phyloP scores from a whole-genome alignment of 2,113 vertebrate species.

The Spilogale gracilis region DNA sequence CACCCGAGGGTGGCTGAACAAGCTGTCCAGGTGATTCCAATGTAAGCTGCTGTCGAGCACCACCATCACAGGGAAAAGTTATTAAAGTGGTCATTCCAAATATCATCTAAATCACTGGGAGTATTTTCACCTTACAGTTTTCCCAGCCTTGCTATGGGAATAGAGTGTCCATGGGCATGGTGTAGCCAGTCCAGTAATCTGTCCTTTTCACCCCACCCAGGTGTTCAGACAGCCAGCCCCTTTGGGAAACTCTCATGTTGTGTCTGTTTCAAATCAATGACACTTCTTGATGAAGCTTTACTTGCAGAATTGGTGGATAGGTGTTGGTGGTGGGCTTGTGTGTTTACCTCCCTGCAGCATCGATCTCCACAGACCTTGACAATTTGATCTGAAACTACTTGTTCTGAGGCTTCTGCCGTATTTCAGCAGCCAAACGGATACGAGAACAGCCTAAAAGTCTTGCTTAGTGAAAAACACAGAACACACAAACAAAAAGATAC shows the following conservation, averaged over 20 bases:
- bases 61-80: neutral
- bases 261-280: conserved; percentile 22
- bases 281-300: neutral
- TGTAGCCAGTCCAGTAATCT: neutral
- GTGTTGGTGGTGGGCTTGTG: neutral
- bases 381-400: conserved; percentile 16
- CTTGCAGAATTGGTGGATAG: neutral
- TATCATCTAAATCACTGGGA: neutral
- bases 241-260: neutral
- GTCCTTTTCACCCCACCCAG: neutral
- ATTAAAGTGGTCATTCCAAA: neutral
- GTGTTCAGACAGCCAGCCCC: neutral
- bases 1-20: neutral
- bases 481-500: neutral
- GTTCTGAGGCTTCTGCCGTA: neutral
- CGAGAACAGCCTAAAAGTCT: neutral
- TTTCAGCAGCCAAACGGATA: conserved; percentile 20
- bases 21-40: neutral
- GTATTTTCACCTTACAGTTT: neutral
- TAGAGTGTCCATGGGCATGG: neutral
- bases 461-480: neutral
- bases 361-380: neutral
- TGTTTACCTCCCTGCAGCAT: neutral
- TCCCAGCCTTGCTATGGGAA: neutral
- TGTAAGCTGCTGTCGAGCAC: neutral